Conservation (phyloP, 2,888 invertebrate genomes). For the Epinotia bilunana region DNA sequence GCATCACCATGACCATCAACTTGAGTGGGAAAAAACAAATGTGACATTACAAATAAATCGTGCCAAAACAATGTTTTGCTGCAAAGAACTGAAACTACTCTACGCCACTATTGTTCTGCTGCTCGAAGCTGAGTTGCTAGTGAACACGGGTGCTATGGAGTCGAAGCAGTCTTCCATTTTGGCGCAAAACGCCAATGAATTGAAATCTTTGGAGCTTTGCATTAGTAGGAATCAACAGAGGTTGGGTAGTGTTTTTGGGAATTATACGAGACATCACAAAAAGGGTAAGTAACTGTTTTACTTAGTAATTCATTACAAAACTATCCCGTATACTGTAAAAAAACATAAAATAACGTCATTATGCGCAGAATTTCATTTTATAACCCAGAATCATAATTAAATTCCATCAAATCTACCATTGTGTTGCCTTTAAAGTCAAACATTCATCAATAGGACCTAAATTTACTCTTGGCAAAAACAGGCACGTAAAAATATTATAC, state of each 20-base stretch:
- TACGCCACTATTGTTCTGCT: constrained; percentile 77
- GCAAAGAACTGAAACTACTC: constrained; percentile 79
- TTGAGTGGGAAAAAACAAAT: constrained; percentile 71
- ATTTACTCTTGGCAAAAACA: no score
- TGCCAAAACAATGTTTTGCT: constrained; percentile 83
- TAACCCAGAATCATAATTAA: no score
- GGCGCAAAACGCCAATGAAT: constrained; percentile 74
- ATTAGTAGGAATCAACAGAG: constrained; percentile 77
- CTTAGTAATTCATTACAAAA: neutral
- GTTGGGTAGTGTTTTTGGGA: constrained; percentile 78
- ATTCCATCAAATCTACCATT: no score
- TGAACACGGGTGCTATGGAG: constrained; percentile 78
- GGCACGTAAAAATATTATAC: no score
- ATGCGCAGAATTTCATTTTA: no score
- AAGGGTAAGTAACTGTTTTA: constrained; percentile 65
- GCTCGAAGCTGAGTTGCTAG: constrained; percentile 74
- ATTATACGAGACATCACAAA: constrained; percentile 79
- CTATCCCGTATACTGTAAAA: no score
- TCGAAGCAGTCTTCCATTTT: constrained; percentile 76
- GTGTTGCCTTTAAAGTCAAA: no score
- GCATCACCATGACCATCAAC: constrained; percentile 76
- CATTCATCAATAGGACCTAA: no score
- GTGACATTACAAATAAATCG: constrained; percentile 66
- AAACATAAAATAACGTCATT: no score
- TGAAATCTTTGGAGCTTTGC: constrained; percentile 75